These are phyloP conservation scores for Asobara japonica DNA, from an alignment of 1,140 invertebrate species.

Conservation along the genomic window DNA sequence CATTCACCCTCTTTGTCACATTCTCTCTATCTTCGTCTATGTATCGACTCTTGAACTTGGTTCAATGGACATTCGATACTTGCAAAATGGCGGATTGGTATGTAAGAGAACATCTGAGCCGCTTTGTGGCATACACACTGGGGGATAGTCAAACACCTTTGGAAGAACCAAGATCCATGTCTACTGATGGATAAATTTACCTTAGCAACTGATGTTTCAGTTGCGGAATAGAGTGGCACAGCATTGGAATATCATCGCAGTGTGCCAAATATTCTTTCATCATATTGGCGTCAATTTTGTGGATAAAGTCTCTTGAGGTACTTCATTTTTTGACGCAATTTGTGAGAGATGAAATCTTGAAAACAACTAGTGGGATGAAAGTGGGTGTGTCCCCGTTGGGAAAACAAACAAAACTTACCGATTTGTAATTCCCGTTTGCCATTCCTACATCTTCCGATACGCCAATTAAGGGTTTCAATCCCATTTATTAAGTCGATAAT, in stretches of 20 bases:
- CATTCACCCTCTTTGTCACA: neutral
- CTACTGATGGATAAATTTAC: neutral
- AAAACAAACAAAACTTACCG: too few relatives aligned
- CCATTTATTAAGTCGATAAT: too few relatives aligned
- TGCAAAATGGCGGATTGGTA: neutral
- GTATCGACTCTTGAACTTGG: neutral
- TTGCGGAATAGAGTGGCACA: neutral
- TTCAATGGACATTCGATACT: slow-evolving; percentile 9
- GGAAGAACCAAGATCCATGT: neutral
- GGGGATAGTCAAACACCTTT: neutral
- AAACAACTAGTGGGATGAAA: too few relatives aligned
- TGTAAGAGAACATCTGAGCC: neutral
- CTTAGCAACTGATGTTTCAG: neutral
- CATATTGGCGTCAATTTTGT: too few relatives aligned
- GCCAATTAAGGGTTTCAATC: too few relatives aligned
- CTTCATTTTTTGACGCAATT: neutral
- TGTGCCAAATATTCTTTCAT: too few relatives aligned
- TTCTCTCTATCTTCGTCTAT: neutral
- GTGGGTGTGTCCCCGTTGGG: too few relatives aligned
- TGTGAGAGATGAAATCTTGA: too few relatives aligned
- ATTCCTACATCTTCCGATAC: too few relatives aligned
- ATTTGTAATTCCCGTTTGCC: too few relatives aligned
- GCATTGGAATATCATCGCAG: too few relatives aligned
- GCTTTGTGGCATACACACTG: neutral
- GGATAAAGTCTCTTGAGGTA: neutral